Evolutionary conservation across 64 coral and sea anemone species (phyloP), one percentile per base, ranked within the genome.

Genomic region (Porites lutea): DNA sequence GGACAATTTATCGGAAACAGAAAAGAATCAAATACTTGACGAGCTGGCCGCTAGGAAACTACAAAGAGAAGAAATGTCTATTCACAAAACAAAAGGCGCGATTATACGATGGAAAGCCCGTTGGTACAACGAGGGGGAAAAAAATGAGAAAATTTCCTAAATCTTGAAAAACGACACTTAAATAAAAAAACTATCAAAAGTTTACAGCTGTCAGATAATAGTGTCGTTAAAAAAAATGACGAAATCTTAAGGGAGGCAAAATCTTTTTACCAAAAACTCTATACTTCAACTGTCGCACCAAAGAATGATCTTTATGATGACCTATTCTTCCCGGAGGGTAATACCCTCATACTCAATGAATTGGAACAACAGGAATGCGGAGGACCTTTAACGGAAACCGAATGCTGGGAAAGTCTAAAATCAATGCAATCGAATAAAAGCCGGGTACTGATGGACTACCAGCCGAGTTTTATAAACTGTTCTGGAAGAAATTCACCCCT

Each of bases 111-210:
- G 3, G 9, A 71, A 23, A 71, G 67, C 67, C 4, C 67, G 67
- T 23, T 79, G 76, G 76, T 59, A 79, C 47, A 79, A 79, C 11
- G 67, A 79, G 11, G 76, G 76, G 48, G 23, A 79, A 79, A 71
- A 71, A 71, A 71, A 8, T 43, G 8, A 37, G 27, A 71, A 71
- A 4, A 71, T 71, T 71, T 71, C 19, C 67, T 71, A 2, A 21
- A 21, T 23, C n/a, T 71, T 27, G 67, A 71, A 71, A 71, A 71
- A 22, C 67, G 67, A 10, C 67, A 71, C 22, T 71, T 71, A n/a
- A 71, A 71, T 10, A n/a, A 71, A 23, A 79, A 79, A 79, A 79
- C 48, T 49, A 79, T 21, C 16, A 79, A 21, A 79, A 23, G 54
- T 21, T 21, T 79, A 18, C 27, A 53, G 7, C 14, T 53, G 48